phyloP scores from a whole-genome alignment of 2,797 vertebrate species.

The Mormyrops attenuatus region DNA sequence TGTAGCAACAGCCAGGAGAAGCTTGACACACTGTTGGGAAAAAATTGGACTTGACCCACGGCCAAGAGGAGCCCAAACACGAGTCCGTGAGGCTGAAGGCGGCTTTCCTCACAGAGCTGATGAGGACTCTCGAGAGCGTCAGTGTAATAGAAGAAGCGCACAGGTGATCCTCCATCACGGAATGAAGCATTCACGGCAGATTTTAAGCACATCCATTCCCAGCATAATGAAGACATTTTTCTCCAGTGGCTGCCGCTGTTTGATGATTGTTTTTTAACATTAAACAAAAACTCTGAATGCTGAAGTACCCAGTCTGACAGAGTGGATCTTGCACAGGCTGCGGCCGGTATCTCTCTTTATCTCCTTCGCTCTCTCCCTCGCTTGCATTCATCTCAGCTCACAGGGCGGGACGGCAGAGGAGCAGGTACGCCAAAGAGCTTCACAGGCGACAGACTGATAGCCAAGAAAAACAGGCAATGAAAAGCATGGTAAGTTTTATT shows the following conservation, averaged over 20 bases:
- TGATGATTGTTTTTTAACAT: not conserved
- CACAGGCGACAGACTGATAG: not conserved
- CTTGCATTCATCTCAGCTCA: not conserved
- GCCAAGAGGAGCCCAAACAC: not conserved
- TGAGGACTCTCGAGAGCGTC: not conserved
- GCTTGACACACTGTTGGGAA: not conserved
- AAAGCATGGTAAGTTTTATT: not conserved
- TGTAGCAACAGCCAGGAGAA: not conserved
- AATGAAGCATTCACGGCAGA: not conserved
- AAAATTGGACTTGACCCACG: not conserved
- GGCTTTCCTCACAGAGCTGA: not conserved
- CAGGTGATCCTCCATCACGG: not conserved
- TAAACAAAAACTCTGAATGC: not conserved
- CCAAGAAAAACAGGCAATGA: not conserved
- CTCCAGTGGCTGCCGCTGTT: not conserved
- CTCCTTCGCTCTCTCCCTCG: not conserved
- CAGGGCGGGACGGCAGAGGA: not conserved
- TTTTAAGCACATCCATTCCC: conserved; percentile 1
- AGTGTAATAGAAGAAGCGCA: not conserved
- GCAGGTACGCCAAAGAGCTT: not conserved
- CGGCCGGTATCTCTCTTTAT: not conserved
- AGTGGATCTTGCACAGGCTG: not conserved
- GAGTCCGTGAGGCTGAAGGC: not conserved
- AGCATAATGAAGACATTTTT: not conserved
- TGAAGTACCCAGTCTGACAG: not conserved